Conservation (phyloP, 2,113 vertebrate species). For the Cyprinodon brontotheroides region DNA sequence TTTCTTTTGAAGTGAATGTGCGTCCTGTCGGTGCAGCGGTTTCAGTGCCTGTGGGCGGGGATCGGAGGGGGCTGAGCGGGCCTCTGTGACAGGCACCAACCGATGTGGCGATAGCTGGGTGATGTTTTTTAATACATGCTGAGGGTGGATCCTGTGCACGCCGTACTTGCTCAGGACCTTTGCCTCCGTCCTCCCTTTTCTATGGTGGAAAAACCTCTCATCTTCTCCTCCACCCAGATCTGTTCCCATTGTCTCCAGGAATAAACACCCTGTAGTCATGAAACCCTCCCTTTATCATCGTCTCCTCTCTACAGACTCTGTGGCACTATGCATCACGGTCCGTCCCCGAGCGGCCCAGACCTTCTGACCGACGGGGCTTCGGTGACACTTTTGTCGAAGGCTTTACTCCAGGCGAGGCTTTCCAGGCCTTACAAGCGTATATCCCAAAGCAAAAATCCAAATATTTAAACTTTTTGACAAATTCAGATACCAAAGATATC, state of each 20-base stretch:
- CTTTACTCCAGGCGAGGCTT: constrained; percentile 91
- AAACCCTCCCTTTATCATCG: constrained; percentile 22
- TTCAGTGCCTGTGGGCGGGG: constrained; percentile 76
- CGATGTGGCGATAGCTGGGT: constrained; percentile 83
- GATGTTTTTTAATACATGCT: constrained; percentile 87
- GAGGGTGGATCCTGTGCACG: constrained; percentile 86
- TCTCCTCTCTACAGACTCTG: constrained; percentile 76
- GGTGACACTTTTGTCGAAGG: constrained; percentile 81
- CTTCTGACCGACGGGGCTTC: constrained; percentile 82
- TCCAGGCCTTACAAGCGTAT: constrained; percentile 95
- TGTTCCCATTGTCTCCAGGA: constrained; percentile 59
- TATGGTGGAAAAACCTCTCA: constrained; percentile 44
- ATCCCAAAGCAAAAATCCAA: constrained; percentile 99
- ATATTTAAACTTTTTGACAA: constrained; percentile 98
- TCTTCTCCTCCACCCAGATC: constrained; percentile 31
- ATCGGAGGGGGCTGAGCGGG: constrained; percentile 63
- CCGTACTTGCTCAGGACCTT: constrained; percentile 85
- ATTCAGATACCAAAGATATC: constrained; percentile 99
- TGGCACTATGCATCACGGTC: constrained; percentile 98
- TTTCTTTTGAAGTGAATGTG: constrained; percentile 56
- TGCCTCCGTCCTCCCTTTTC: constrained; percentile 1
- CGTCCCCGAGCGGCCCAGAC: constrained; percentile 82
- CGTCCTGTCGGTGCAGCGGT: constrained; percentile 41
- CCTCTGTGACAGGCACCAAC: constrained; percentile 78
- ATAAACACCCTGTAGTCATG: constrained; percentile 31